Conservation (phyloP, 2,797 vertebrate species). For the Thalassophryne amazonica region DNA sequence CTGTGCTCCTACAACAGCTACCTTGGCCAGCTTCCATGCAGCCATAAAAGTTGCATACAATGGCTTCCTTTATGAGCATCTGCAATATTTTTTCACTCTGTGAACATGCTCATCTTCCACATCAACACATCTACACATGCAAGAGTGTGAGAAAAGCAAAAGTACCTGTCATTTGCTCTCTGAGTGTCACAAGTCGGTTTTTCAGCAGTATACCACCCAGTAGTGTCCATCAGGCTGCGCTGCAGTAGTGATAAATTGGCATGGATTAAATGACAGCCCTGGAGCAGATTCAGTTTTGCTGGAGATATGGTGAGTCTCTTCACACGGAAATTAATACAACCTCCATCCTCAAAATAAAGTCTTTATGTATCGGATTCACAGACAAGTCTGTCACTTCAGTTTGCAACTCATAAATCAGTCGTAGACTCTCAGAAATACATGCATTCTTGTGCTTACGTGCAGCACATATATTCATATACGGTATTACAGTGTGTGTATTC, state of each 20-base stretch:
- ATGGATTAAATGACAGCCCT: slow-evolving; percentile 74
- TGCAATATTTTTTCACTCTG: slow-evolving; percentile 35
- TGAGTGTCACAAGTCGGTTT: slow-evolving; percentile 36
- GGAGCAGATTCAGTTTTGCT: slow-evolving; percentile 46
- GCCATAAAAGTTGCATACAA: slow-evolving; percentile 41
- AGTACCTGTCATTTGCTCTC: slow-evolving; percentile 32
- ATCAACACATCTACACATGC: not conserved
- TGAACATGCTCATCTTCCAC: slow-evolving; percentile 7
- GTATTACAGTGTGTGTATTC: no score
- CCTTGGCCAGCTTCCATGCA: slow-evolving; percentile 36
- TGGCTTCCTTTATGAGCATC: slow-evolving; percentile 32
- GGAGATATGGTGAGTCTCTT: slow-evolving; percentile 39
- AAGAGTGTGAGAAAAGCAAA: slow-evolving; percentile 19
- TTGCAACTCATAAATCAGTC: no score
- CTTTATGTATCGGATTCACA: slow-evolving; percentile 20
- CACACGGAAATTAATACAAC: slow-evolving; percentile 26
- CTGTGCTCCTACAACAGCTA: slow-evolving; percentile 40
- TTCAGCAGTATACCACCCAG: slow-evolving; percentile 43
- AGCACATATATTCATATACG: no score
- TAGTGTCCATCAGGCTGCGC: slow-evolving; percentile 37
- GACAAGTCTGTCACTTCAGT: no score
- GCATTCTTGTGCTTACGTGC: no score
- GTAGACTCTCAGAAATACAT: no score
- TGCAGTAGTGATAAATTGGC: slow-evolving; percentile 63
- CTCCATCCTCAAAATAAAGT: slow-evolving; percentile 23